Evolutionary conservation across 2,113 vertebrate genomes (phyloP).

Genomic region (Sakesphorus luctuosus): DNA sequence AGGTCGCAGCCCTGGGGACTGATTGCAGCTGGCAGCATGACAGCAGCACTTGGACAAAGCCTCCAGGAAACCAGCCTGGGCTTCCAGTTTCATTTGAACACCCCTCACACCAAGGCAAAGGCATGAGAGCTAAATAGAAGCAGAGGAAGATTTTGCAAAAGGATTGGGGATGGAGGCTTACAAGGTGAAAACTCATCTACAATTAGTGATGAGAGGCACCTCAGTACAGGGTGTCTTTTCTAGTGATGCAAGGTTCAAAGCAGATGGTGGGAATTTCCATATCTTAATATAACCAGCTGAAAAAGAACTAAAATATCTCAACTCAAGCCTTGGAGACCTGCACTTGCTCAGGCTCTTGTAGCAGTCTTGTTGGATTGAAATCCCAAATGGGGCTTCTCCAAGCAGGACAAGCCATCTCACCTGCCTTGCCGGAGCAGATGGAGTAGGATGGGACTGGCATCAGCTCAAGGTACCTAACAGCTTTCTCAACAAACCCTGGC

Average conservation of each 20-base stretch:
- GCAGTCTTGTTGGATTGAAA: not conserved
- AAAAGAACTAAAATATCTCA: not conserved
- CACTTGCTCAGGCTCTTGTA: not conserved
- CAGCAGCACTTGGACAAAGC: not conserved
- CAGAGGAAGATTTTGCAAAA: not conserved
- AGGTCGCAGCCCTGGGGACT: conserved; percentile 5
- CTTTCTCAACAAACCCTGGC: not conserved
- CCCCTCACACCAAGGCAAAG: not conserved
- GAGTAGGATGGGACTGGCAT: not conserved
- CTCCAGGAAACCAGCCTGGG: not conserved
- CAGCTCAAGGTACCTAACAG: not conserved
- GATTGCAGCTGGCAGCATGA: not conserved
- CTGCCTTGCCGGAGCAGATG: not conserved
- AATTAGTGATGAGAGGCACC: not conserved
- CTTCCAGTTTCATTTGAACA: conserved; percentile 12
- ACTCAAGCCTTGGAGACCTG: not conserved
- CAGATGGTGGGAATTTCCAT: not conserved
- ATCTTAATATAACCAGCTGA: not conserved
- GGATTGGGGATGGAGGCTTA: not conserved
- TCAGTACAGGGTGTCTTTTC: not conserved
- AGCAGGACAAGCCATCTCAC: not conserved
- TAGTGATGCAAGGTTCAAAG: not conserved
- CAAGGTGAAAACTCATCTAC: not conserved
- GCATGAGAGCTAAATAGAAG: not conserved
- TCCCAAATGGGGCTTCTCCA: not conserved